Conservation (phyloP, 2,797 vertebrate species). For the Sebastes variabilis region DNA sequence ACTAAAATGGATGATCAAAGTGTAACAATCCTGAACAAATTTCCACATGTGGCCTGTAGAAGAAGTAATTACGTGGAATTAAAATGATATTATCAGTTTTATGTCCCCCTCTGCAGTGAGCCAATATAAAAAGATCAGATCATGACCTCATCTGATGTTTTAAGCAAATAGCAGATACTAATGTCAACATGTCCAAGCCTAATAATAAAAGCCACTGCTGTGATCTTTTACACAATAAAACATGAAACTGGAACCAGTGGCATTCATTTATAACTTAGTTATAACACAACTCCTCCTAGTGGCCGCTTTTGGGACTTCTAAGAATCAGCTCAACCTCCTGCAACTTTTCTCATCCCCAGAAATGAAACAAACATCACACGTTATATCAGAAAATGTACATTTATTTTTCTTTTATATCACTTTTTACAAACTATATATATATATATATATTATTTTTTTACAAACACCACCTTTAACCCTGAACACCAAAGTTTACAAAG, state of each 20-base stretch:
- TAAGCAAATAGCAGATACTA: slow-evolving; percentile 21
- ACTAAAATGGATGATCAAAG: slow-evolving; percentile 31
- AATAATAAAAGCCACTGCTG: slow-evolving; percentile 4
- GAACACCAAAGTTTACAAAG: slow-evolving; percentile 59
- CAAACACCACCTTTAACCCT: slow-evolving; percentile 59
- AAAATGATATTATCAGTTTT: slow-evolving; percentile 9
- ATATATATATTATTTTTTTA: slow-evolving; percentile 22
- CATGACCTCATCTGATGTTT: background rate
- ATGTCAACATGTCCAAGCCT: background rate
- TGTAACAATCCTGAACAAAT: slow-evolving; percentile 10
- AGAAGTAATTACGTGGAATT: slow-evolving; percentile 27
- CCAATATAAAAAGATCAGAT: background rate
- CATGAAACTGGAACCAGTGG: background rate
- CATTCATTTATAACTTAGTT: background rate
- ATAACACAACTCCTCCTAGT: slow-evolving; percentile 54
- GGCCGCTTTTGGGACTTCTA: slow-evolving; percentile 26
- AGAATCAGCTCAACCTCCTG: background rate
- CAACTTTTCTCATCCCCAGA: background rate
- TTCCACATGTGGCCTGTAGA: slow-evolving; percentile 11
- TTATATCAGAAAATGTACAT: slow-evolving; percentile 63
- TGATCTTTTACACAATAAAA: slow-evolving; percentile 11
- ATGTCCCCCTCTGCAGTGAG: slow-evolving; percentile 4
- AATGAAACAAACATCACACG: slow-evolving; percentile 25
- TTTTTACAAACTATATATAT: slow-evolving; percentile 59
- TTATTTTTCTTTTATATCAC: slow-evolving; percentile 53